Conservation (phyloP, 1,140 invertebrate genomes). For the Pissodes strobi region DNA sequence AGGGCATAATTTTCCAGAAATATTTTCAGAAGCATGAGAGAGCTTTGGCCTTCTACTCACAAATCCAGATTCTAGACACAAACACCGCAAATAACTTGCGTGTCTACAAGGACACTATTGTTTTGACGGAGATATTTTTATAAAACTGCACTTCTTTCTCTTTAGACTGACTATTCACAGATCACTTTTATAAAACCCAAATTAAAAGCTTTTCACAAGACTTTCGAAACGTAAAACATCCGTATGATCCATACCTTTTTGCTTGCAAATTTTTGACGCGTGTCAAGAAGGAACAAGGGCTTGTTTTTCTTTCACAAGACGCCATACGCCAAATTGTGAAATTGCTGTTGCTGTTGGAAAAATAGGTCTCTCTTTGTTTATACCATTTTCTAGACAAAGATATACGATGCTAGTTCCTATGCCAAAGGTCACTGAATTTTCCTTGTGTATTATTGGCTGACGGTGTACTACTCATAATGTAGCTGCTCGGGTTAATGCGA, state of each 20-base stretch:
- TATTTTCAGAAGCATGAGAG: neutral
- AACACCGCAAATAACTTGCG: constrained; percentile 8
- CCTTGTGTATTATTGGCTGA: too few species aligned
- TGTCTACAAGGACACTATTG: constrained; percentile 11
- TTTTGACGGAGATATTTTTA: constrained; percentile 15
- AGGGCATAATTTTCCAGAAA: neutral
- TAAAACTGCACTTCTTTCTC: too few species aligned
- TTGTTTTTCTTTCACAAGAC: constrained; percentile 18
- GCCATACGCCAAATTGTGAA: too few species aligned
- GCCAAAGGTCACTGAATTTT: too few species aligned
- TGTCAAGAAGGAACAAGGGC: constrained; percentile 18
- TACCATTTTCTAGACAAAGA: too few species aligned
- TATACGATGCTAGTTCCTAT: too few species aligned
- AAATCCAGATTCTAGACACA: neutral
- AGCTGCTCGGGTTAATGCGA: too few species aligned
- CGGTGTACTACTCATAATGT: too few species aligned
- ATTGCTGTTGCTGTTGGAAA: too few species aligned
- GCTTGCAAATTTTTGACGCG: constrained; percentile 7
- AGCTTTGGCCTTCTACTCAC: neutral
- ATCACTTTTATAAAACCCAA: neutral
- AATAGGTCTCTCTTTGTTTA: too few species aligned
- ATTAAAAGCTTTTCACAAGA: neutral
- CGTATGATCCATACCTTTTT: neutral
- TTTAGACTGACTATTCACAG: too few species aligned
- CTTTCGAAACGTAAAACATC: too few species aligned